These are phyloP conservation scores for Mesoligia furuncula DNA, from an alignment of 2,888 invertebrate species.

Conservation along the genomic window DNA sequence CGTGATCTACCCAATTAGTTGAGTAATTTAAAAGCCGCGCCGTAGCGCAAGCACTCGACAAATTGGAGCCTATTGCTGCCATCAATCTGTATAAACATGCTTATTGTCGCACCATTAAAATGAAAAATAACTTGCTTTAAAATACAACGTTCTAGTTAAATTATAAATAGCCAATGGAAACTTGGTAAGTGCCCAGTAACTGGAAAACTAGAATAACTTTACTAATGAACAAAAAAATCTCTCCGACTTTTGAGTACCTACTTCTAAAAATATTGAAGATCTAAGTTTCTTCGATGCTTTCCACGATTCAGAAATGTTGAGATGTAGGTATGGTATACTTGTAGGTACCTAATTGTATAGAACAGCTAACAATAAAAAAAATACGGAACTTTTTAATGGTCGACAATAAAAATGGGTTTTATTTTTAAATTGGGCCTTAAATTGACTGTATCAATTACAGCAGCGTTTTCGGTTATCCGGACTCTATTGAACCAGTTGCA, in stretches of 20 bases:
- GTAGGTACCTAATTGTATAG: not conserved
- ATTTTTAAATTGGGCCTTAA: slow-evolving; percentile 1
- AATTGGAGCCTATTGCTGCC: slow-evolving; percentile 75
- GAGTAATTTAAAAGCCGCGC: slow-evolving; percentile 69
- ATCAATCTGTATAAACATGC: slow-evolving; percentile 74
- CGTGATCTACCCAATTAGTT: slow-evolving; percentile 80
- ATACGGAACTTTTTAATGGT: slow-evolving; percentile 3
- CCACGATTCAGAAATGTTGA: not conserved
- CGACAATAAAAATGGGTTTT: not conserved
- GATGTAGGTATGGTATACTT: not conserved
- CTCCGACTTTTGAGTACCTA: slow-evolving; percentile 6
- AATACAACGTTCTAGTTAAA: slow-evolving; percentile 38
- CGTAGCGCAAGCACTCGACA: slow-evolving; percentile 71
- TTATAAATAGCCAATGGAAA: slow-evolving; percentile 44
- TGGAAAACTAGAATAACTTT: slow-evolving; percentile 28
- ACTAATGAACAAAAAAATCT: slow-evolving; percentile 9
- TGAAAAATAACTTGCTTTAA: slow-evolving; percentile 54
- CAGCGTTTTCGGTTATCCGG: not conserved
- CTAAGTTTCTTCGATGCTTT: not conserved
- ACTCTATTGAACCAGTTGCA: slow-evolving; percentile 9
- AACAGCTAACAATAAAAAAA: not conserved
- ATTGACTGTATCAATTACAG: not conserved
- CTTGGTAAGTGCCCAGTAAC: slow-evolving; percentile 38
- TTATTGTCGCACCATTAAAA: slow-evolving; percentile 67
- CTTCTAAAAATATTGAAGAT: slow-evolving; percentile 13